Conservation (phyloP, 2,113 vertebrate genomes). For the Mustelus asterias region DNA sequence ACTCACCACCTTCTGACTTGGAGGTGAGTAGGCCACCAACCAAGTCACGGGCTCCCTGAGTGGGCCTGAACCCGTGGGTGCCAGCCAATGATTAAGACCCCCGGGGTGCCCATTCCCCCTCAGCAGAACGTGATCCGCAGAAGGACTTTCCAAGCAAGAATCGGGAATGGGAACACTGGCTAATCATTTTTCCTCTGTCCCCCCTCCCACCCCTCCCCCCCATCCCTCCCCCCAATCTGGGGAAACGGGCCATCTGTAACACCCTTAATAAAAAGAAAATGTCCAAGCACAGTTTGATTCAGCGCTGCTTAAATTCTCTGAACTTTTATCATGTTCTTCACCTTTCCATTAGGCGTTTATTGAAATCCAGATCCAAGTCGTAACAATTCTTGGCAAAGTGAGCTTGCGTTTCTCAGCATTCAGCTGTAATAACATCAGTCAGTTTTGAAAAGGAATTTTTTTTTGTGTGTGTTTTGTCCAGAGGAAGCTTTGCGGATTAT, state of each 20-base stretch:
- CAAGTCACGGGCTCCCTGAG: not conserved
- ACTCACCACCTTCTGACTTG: not conserved
- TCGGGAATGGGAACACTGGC: not conserved
- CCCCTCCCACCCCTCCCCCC: no score
- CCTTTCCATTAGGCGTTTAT: not conserved
- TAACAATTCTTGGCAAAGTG: conserved; percentile 13
- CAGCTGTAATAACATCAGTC: conserved; percentile 26
- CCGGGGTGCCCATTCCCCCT: not conserved
- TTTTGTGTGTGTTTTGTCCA: not conserved
- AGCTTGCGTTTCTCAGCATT: not conserved
- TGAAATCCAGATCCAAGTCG: conserved; percentile 8
- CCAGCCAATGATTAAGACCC: not conserved
- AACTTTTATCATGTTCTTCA: not conserved
- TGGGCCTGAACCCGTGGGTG: not conserved
- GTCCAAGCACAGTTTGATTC: not conserved
- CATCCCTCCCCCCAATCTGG: not conserved
- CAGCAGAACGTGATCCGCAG: not conserved
- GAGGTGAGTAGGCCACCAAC: not conserved
- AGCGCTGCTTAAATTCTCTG: not conserved
- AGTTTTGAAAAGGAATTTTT: not conserved
- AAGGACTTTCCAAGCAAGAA: not conserved
- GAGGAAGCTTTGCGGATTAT: not conserved
- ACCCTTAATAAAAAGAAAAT: not conserved
- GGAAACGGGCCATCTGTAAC: not conserved
- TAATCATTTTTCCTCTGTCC: not conserved